Evolutionary conservation across 2,888 invertebrate species (phyloP).

Genomic region (Oligia fasciuncula): DNA sequence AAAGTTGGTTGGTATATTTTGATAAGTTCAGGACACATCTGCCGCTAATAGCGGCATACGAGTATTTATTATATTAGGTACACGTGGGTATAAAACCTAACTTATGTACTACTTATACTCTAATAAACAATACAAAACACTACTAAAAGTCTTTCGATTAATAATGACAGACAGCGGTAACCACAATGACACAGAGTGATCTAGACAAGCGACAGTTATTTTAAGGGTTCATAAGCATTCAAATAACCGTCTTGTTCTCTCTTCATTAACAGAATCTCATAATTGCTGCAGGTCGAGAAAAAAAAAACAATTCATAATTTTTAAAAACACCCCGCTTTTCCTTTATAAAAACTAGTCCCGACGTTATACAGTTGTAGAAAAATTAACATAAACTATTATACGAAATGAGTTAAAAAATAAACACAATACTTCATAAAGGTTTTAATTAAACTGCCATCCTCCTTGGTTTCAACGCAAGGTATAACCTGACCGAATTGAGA

Average conservation of each 20-base stretch:
- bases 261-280: constrained; percentile 6
- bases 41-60: too few relatives aligned
- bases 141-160: not conserved
- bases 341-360: constrained; percentile 34
- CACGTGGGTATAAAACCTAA: too few relatives aligned
- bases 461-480: constrained; percentile 49
- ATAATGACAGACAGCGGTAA: not conserved
- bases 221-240: not conserved
- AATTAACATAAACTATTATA: constrained; percentile 58
- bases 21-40: too few relatives aligned
- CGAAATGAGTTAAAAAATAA: constrained; percentile 59
- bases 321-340: constrained; percentile 8
- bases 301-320: constrained; percentile 16
- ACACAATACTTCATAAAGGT: constrained; percentile 60
- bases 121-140: too few relatives aligned
- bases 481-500: constrained; percentile 50
- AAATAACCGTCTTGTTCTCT: not conserved
- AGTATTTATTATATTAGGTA: too few relatives aligned
- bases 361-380: constrained; percentile 39
- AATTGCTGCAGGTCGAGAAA: constrained; percentile 1
- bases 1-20: too few relatives aligned
- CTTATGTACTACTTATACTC: too few relatives aligned
- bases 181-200: not conserved
- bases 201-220: not conserved
- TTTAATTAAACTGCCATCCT: constrained; percentile 61